Evolutionary conservation across 2,797 vertebrate genomes (phyloP).

Genomic region (Echeneis naucrates): DNA sequence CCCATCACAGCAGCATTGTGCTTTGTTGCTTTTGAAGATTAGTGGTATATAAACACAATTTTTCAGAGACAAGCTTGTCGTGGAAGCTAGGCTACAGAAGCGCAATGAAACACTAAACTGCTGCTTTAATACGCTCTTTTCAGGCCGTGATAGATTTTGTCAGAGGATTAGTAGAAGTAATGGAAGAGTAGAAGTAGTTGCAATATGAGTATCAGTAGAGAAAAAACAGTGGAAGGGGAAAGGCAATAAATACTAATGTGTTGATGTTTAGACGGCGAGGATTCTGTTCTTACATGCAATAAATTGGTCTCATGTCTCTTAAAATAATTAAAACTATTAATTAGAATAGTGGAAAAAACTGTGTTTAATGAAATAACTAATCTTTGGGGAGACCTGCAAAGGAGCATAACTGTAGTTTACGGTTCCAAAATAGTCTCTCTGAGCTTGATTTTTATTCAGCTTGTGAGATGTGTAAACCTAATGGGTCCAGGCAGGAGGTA

Average conservation of each 20-base stretch:
- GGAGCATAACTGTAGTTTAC: constrained; percentile 10
- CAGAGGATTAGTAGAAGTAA: neutral
- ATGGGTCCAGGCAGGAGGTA: constrained; percentile 31
- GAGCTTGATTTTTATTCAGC: constrained; percentile 11
- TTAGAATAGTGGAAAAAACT: neutral
- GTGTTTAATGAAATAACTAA: constrained; percentile 13
- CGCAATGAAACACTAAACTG: neutral
- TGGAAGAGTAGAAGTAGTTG: neutral
- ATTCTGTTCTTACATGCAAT: neutral
- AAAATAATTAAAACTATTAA: constrained; percentile 7
- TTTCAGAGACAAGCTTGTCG: neutral
- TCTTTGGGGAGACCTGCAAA: constrained; percentile 10
- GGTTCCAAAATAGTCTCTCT: constrained; percentile 9
- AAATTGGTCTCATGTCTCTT: neutral
- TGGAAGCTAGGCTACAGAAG: neutral
- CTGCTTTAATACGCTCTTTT: neutral
- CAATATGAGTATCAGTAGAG: neutral
- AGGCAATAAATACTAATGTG: no score
- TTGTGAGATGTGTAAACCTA: constrained; percentile 28
- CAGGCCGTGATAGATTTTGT: neutral
- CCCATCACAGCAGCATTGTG: neutral
- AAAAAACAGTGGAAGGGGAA: neutral
- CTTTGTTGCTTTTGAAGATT: neutral
- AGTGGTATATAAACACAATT: neutral
- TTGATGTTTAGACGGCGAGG: no score